These are phyloP conservation scores for Alloscopus bannaensis DNA, from an alignment of 2,888 invertebrate species.

Conservation along the genomic window DNA sequence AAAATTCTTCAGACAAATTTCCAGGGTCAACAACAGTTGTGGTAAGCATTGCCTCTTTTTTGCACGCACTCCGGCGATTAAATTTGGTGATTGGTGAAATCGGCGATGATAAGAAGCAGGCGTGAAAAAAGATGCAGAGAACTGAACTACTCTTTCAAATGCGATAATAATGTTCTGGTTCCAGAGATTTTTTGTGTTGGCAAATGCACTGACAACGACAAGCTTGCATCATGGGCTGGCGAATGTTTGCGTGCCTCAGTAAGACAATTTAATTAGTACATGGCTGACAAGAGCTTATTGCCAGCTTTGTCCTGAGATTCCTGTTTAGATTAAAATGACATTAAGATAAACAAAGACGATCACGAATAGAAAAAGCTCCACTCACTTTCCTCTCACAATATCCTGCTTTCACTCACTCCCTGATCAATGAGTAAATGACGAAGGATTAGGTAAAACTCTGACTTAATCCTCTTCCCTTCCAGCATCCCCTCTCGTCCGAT, in stretches of 20 bases:
- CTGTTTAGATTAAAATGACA: slow-evolving; percentile 24
- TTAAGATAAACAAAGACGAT: slow-evolving; percentile 22
- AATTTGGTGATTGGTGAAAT: no score
- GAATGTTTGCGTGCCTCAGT: not conserved
- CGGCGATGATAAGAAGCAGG: no score
- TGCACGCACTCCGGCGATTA: no score
- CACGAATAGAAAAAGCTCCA: not conserved
- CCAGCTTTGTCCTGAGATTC: slow-evolving; percentile 21
- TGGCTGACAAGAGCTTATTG: slow-evolving; percentile 24
- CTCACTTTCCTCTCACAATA: not conserved
- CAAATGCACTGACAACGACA: no score
- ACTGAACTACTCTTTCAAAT: not conserved
- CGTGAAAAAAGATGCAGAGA: not conserved
- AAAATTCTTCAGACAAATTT: no score
- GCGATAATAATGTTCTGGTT: not conserved
- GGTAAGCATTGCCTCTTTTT: not conserved
- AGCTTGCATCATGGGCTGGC: no score
- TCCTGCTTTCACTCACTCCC: not conserved
- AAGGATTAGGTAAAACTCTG: slow-evolving; percentile 16
- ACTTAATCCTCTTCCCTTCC: slow-evolving; percentile 7
- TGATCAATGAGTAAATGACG: slow-evolving; percentile 33
- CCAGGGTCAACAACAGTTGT: not conserved
- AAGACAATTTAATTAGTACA: slow-evolving; percentile 24
- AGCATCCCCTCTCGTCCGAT: not conserved
- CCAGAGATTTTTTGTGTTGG: not conserved